Conservation (phyloP, 2,888 invertebrate genomes). For the Seira musarum region DNA sequence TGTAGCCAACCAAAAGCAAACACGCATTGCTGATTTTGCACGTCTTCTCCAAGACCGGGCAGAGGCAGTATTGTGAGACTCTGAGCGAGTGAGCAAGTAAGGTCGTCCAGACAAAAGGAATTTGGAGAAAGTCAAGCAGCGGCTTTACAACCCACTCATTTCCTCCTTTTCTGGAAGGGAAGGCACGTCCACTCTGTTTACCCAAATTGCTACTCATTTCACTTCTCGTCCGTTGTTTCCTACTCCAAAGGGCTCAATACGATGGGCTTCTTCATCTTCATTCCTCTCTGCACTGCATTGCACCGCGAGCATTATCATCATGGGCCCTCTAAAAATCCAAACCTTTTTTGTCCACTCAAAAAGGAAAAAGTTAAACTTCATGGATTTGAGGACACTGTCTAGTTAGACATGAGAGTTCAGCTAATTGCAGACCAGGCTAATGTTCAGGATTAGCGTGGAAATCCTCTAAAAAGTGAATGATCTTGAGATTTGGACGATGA, state of each 20-base stretch:
- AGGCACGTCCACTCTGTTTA: constrained; percentile 9
- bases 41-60: constrained; percentile 7
- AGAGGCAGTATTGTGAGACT: too few relatives aligned
- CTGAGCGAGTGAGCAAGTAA: background rate
- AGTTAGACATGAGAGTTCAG: background rate
- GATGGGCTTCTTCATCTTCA: too few relatives aligned
- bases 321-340: background rate
- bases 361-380: too few relatives aligned
- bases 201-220: constrained; percentile 15
- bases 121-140: background rate
- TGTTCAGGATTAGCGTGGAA: background rate
- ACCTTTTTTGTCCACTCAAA: background rate
- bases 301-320: background rate
- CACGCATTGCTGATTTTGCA: constrained; percentile 11
- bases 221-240: background rate
- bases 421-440: constrained; percentile 15
- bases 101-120: background rate
- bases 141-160: constrained; percentile 14
- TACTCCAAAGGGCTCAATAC: background rate
- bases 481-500: constrained; percentile 12
- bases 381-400: background rate
- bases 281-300: background rate
- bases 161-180: background rate
- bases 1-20: background rate
- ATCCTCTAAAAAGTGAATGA: constrained; percentile 4